Evolutionary conservation across 2,113 vertebrate genomes (phyloP), one percentile per base, ranked within the genome.

Genomic region (Brienomyrus brachyistius): DNA sequence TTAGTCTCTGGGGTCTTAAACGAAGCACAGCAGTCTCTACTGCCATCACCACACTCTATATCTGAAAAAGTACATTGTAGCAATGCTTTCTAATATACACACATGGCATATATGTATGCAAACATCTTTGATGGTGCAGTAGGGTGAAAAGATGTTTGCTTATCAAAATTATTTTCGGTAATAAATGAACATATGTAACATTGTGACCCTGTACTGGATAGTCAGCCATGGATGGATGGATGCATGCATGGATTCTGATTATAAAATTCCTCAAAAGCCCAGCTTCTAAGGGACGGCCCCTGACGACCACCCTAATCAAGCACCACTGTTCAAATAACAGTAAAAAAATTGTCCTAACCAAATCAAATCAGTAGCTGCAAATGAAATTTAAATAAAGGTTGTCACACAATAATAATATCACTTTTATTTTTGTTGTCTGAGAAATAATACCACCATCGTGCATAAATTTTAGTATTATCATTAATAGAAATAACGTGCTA

Each of bases 1-100:
- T 52, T 90, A 86, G 70, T 90, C 90, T 59, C 82, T 88, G 48
- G 23, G 54, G 43, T 70, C 51, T 85, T 40, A 45, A 66, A 50
- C 48, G 51, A 88, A 45, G 82, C 83, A 35, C 27, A 35, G 35
- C 52, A 88, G 84, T 83, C n/a, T 45, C 62, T 43, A 40, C 5
- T 10, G 40, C 27, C 48, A 17, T 52, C 27, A 50, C 85, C 48
- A 31, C 27, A 52, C 13, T 11, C 9, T 11, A 66, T 66, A 66
- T 27, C 62, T 27, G 62, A 66, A 66, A 66, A 66, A 27, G 8
- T 10, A 27, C 8, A 66, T 27, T 66, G n/a, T 66, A 66, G n/a
- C n/a, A n/a, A 66, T 66, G 9, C 62, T 66, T 66, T 66, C 62
- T n/a, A 27, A 66, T 10, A 27, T 66, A 66, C n/a, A 66, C 2